Conservation (phyloP, 2,888 invertebrate species). For the Caradrina clavipalpis region DNA sequence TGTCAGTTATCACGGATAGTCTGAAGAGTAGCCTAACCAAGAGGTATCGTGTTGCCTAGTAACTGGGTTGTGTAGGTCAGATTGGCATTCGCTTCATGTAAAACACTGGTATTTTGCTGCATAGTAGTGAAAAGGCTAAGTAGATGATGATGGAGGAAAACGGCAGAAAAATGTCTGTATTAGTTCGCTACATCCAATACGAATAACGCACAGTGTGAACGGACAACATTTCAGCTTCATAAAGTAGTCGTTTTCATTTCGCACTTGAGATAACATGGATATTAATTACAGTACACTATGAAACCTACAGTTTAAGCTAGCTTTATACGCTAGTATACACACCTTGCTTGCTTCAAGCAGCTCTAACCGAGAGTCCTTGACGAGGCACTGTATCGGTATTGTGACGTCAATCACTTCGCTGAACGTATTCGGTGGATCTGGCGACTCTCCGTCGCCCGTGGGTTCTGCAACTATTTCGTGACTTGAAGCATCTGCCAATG, state of each 20-base stretch:
- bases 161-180: no score
- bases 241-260: background rate
- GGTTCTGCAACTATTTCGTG: slow-evolving; percentile 78
- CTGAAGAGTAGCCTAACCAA: no score
- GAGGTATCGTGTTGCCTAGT: no score
- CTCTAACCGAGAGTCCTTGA: slow-evolving; percentile 97
- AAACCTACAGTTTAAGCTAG: background rate
- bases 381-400: slow-evolving; percentile 98
- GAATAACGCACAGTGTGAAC: background rate
- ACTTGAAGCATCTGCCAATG: slow-evolving; percentile 71
- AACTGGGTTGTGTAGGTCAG: no score
- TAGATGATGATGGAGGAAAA: no score
- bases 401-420: slow-evolving; percentile 96
- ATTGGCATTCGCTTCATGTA: no score
- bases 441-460: slow-evolving; percentile 74
- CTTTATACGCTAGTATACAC: slow-evolving; percentile 15
- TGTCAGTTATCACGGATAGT: no score
- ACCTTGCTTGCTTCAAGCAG: slow-evolving; percentile 97
- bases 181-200: background rate
- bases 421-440: slow-evolving; percentile 72
- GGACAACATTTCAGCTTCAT: background rate
- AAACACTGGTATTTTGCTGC: no score
- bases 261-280: background rate
- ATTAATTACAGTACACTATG: background rate
- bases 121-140: no score